Evolutionary conservation across 2,888 invertebrate species (phyloP), one percentile per base, ranked within the genome.

Genomic region (Tachina grossa): DNA sequence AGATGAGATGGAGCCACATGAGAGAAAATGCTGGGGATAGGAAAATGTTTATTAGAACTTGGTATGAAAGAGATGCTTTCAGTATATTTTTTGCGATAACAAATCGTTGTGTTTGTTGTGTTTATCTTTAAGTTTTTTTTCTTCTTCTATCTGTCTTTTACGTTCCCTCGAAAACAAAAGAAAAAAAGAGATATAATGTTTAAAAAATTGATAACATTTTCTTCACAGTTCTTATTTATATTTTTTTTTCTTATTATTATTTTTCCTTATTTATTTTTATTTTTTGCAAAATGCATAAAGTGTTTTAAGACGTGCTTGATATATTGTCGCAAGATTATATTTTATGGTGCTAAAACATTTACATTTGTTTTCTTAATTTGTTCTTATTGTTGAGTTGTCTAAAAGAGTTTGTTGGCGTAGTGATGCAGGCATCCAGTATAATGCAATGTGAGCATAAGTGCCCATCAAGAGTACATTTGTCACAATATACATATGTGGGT

Each of bases 321-420:
- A 85, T 79, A 85, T 85, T 79, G 85, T 83, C 75, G 71, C 45
- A 71, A 79, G 82, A 83, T 85, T 79, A 79, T 75, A 79, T 75
- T 78, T 82, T 75, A 82, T 75, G 63, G 49, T 74, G 77, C 74
- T 57, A 78, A 55, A 81, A 79, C 68, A 79, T 84, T 74, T 84
- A 55, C 59, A 74, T 84, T 84, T 74, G 59, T 81, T 74, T 74
- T 81, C 63, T 13, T 69, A 59, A 41, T 41, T 72, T 51, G 11
- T 57, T 69, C 22, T 43, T 14, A 41, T 22, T 51, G 53, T 65
- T 45, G 39, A 19, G 31, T 22, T 43, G 51, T 39, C 47, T 75
- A 14, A 63, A 43, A 43, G 43, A 66, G 49, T 41, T 53, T 31
- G 49, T 45, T 57, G 53, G 41, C 49, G 57, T 9, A 78, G 31